Percentiles rank a stretch among this genome's conserved stretches.
Evolutionary conservation across 2,888 invertebrate species (phyloP).

Genomic region (Drosophila buzzatii): DNA sequence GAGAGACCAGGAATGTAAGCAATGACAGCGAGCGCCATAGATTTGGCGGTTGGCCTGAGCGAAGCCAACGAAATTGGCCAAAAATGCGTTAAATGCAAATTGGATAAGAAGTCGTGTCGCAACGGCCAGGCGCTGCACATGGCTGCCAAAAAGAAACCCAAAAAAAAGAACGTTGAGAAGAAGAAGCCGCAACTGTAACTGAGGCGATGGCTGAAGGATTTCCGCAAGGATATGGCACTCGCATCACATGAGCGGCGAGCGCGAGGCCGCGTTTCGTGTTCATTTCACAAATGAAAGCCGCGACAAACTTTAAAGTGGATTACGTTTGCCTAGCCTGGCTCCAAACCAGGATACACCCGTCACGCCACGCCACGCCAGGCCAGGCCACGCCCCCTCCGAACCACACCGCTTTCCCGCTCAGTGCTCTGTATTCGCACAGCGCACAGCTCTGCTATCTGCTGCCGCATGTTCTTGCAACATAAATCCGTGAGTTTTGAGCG

Average conservation of each 20-base stretch:
- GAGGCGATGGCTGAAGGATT: slow-evolving; percentile 62
- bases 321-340: slow-evolving; percentile 68
- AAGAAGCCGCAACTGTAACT: slow-evolving; percentile 12
- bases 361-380: background rate
- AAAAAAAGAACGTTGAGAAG: background rate
- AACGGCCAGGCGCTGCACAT: slow-evolving; percentile 50
- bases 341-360: slow-evolving; percentile 15
- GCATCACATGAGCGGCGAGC: slow-evolving; percentile 54
- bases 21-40: slow-evolving; percentile 15
- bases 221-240: slow-evolving; percentile 73
- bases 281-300: slow-evolving; percentile 68
- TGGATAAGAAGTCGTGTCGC: slow-evolving; percentile 76
- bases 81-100: slow-evolving; percentile 81
- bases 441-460: slow-evolving; percentile 58
- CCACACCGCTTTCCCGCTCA: background rate
- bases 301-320: slow-evolving; percentile 82
- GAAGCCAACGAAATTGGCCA: slow-evolving; percentile 60
- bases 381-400: background rate
- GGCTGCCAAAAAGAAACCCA: slow-evolving; percentile 41
- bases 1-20: background rate
- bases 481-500: slow-evolving; percentile 80
- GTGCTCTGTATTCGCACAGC: slow-evolving; percentile 24
- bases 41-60: slow-evolving; percentile 36
- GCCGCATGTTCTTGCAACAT: slow-evolving; percentile 71
- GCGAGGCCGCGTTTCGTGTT: slow-evolving; percentile 71